A percentile compares a stretch with the other conserved stretches of the same genome.
phyloP scores from a whole-genome alignment of 2,797 vertebrate species.

The Eutrigla gurnardus region DNA sequence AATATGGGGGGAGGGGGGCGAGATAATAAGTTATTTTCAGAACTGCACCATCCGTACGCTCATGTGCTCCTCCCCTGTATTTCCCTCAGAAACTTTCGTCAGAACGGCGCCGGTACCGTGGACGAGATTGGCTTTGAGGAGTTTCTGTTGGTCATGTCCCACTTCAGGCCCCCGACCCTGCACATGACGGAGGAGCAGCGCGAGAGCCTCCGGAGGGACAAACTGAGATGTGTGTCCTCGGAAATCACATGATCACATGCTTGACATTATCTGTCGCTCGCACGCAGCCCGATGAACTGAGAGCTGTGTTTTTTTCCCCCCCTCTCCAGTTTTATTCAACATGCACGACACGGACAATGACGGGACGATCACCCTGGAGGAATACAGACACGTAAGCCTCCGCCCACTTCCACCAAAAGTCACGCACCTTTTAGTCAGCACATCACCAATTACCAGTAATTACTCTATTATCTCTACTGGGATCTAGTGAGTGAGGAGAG shows the following conservation, averaged over 20 bases:
- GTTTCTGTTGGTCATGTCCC: slow-evolving; percentile 94
- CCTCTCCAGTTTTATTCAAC: slow-evolving; percentile 92
- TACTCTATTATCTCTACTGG: no score
- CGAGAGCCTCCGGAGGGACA: slow-evolving; percentile 86
- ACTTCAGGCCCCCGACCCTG: slow-evolving; percentile 90
- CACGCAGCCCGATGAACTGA: neutral
- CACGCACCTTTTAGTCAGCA: neutral
- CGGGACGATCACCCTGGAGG: slow-evolving; percentile 93
- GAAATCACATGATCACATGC: neutral
- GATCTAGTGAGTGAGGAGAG: no score
- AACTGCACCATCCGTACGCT: neutral
- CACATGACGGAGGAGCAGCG: slow-evolving; percentile 88
- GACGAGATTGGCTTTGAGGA: slow-evolving; percentile 94
- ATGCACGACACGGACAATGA: slow-evolving; percentile 98
- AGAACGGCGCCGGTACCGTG: slow-evolving; percentile 73
- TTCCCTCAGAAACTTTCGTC: slow-evolving; percentile 86
- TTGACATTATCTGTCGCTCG: slow-evolving; percentile 1
- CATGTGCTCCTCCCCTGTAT: neutral
- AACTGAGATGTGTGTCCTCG: slow-evolving; percentile 89
- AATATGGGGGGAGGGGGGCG: no score
- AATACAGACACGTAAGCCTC: slow-evolving; percentile 93
- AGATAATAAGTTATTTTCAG: neutral
- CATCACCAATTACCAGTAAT: neutral
- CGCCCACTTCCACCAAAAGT: neutral
- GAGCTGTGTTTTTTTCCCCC: slow-evolving; percentile 14